Conservation (phyloP, 2,113 vertebrate genomes). For the Myodes glareolus region DNA sequence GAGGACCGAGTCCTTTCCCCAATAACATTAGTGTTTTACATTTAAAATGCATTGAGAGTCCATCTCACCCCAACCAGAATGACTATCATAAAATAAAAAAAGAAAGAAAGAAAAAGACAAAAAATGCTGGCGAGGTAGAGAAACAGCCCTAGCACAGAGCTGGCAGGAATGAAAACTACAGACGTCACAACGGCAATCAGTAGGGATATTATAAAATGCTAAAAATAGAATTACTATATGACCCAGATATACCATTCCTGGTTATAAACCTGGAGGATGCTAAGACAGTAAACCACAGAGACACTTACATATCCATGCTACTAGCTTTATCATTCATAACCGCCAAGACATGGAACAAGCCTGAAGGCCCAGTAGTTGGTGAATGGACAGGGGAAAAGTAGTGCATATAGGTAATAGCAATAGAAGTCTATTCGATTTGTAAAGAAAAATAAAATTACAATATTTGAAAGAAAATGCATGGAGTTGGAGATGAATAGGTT, state of each 20-base stretch:
- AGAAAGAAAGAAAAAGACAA: not conserved
- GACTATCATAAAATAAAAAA: not conserved
- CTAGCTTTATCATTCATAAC: not conserved
- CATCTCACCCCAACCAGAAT: not conserved
- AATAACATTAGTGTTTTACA: accelerated
- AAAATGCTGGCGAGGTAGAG: not conserved
- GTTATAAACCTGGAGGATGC: not conserved
- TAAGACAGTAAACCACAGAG: not conserved
- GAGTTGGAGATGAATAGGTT: not conserved
- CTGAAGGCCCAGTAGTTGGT: not conserved
- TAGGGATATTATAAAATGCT: not conserved
- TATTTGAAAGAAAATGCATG: not conserved
- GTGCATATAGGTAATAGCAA: not conserved
- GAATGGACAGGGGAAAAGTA: not conserved
- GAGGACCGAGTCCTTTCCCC: not conserved
- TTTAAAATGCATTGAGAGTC: too few relatives aligned
- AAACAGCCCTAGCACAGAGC: too few relatives aligned
- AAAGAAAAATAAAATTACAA: not conserved
- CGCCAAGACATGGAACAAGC: not conserved
- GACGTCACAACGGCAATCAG: not conserved
- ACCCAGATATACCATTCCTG: not conserved
- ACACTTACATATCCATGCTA: not conserved
- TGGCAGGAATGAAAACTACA: not conserved
- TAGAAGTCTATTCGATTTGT: not conserved
- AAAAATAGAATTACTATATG: not conserved